Evolutionary conservation across 2,888 invertebrate species (phyloP), one percentile per base, ranked within the genome.

Genomic region (Limnephilus lunatus): DNA sequence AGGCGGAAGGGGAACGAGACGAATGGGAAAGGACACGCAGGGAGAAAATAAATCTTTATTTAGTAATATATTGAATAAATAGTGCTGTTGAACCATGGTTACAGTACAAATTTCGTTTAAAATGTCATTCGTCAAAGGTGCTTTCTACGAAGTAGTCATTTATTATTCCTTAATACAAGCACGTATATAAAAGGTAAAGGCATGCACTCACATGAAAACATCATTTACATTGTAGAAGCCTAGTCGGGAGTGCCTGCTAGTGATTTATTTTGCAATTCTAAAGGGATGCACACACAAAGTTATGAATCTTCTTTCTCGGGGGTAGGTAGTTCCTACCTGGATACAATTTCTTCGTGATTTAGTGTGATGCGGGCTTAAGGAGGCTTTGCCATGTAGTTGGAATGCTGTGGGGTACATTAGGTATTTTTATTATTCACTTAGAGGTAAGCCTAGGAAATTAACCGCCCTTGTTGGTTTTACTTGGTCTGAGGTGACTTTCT

Each of bases 391-490:
- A 9, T 25, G 68, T 68, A 68, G 68, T 25, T 39, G 39, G 39
- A 39, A 68, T 68, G 32, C 35, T 83, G 83, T 35, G 25, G 83
- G 83, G 35, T 35, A 83, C 83, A 83, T 68, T 68, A 68, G 25
- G 11, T n/a, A 68, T 83, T 83, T 83, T 83, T 83, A 83, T 83
- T 83, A 83, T 83, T 83, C 83, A 83, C 83, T 83, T 83, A 83
- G 25, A 83, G 83, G 83, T 83, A 83, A 83, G 83, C 83, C 83
- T 83, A 25, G 35, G 35, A 83, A 83, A 83, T 83, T 83, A 83
- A 83, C 83, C 83, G 35, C 83, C 83, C 83, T 11, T 32, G 83
- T 32, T n/a, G 83, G 82, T 68, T 68, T 68, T n/a, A 68, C 68
- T 68, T 68, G 68, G 68, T 68, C 68, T 68, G 25, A n/a, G 68